A percentile compares a stretch with the other conserved stretches of the same genome.
phyloP scores from a whole-genome alignment of 2,888 invertebrate species.

The Zootermopsis nevadensis region DNA sequence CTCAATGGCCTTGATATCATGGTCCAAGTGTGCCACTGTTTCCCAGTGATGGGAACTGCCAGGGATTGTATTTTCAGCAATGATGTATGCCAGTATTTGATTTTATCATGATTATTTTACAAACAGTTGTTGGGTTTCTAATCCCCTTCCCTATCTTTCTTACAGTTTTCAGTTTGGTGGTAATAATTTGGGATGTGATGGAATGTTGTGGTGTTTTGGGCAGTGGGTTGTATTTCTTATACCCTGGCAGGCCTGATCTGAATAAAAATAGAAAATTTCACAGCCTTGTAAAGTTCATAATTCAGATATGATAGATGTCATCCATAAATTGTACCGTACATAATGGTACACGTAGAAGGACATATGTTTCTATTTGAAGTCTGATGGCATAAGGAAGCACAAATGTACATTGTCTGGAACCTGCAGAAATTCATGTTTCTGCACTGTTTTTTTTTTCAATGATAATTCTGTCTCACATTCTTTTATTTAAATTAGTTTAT shows the following conservation, averaged over 20 bases:
- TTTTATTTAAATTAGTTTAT: no score
- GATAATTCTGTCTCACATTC: no score
- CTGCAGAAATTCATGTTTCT: no score
- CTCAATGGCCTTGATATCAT: conserved; percentile 74
- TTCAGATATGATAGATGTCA: no score
- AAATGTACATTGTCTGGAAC: no score
- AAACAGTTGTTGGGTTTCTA: neutral
- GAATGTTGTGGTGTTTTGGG: conserved; percentile 37
- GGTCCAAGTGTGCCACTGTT: conserved; percentile 75
- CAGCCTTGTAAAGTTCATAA: no score
- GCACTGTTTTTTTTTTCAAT: no score
- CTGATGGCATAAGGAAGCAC: no score
- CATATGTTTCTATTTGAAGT: no score
- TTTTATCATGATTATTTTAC: conserved; percentile 21
- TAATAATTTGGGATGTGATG: conserved; percentile 38
- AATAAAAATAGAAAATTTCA: no score
- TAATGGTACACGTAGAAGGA: no score
- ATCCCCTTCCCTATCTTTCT: conserved; percentile 41
- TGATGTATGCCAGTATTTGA: conserved; percentile 51
- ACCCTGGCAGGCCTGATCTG: neutral
- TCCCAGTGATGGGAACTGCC: conserved; percentile 57
- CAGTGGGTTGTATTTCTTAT: conserved; percentile 9
- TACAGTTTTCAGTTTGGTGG: conserved; percentile 50
- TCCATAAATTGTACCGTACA: no score
- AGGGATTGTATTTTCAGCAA: conserved; percentile 53